Evolutionary conservation across 2,888 invertebrate species (phyloP), one percentile per base, ranked within the genome.

Genomic region (Oscheius sp.): DNA sequence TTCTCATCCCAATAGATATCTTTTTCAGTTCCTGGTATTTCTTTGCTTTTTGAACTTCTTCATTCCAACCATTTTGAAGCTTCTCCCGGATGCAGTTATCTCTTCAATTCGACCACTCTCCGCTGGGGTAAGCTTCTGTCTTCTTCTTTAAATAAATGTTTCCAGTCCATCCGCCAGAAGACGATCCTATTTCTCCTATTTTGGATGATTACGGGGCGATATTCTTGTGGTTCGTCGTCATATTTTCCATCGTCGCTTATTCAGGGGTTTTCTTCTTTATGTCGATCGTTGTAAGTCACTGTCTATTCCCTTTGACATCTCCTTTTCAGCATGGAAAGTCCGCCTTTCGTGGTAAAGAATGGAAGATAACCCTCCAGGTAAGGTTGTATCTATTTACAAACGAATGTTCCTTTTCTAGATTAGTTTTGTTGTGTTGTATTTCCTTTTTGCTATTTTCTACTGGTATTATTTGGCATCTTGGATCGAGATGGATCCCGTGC

Each of bases 371-470:
- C 1, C 49, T 66, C 3, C 66, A 66, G 27, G 27, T 66, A 21
- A 25, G 43, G 7, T 35, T 35, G 18, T n/a, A n/a, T n/a, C n/a
- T n/a, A n/a, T n/a, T n/a, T n/a, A n/a, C n/a, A n/a, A n/a, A n/a
- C 25, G 52, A 29, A 49, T 16, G n/a, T n/a, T 52, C 13, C 46
- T 49, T 2, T 25, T 66, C 3, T 49, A 66, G 27, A 35, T 66
- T 46, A 43, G 21, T 27, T 16, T 68, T 1, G n/a, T 68, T 16
- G 21, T 59, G 1, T 16, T 70, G 2, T 70, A 56, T n/a, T 70
- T 70, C 13, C 59, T 70, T 16, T 43, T 70, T 6, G 59, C 69
- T 12, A 46, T 43, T 1, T 46, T 70, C 25, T 70, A 70, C 21
- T 70, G 69, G 69, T 58, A 56, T 23, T 58, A 56, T 25, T 12